A percentile compares a stretch with the other conserved stretches of the same genome.
Evolutionary conservation across 2,797 vertebrate species (phyloP).

Genomic region (Microchirus variegatus): DNA sequence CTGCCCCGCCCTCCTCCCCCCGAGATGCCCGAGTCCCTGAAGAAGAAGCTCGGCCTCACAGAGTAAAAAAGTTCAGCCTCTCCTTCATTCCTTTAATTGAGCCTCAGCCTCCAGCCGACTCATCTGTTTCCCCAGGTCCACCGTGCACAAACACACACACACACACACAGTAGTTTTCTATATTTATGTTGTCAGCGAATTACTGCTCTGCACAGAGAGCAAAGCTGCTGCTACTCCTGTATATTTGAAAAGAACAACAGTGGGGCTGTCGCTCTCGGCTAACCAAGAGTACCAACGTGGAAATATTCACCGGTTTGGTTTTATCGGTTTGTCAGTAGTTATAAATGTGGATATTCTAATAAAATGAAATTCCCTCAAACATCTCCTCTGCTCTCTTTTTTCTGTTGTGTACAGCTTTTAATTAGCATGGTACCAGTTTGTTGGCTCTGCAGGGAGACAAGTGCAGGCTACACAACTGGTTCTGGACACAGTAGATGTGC

Average conservation of each 20-base stretch:
- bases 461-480: too few relatives aligned
- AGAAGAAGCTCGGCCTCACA: slow-evolving; percentile 92
- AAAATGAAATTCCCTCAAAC: slow-evolving; percentile 56
- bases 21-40: slow-evolving; percentile 95
- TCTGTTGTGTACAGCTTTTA: too few relatives aligned
- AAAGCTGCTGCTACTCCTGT: slow-evolving; percentile 50
- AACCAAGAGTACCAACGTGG: slow-evolving; percentile 15
- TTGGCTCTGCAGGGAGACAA: too few relatives aligned
- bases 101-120: slow-evolving; percentile 3
- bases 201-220: slow-evolving; percentile 23
- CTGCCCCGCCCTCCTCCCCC: slow-evolving; percentile 94
- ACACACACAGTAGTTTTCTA: slow-evolving; percentile 60
- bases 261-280: slow-evolving; percentile 21
- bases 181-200: slow-evolving; percentile 70
- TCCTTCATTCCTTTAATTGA: slow-evolving; percentile 4
- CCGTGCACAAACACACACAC: slow-evolving; percentile 4
- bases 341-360: slow-evolving; percentile 63
- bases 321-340: slow-evolving; percentile 70
- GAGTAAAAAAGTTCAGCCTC: slow-evolving; percentile 65
- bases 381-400: too few relatives aligned
- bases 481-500: too few relatives aligned
- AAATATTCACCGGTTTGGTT: slow-evolving; percentile 60
- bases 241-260: slow-evolving; percentile 49
- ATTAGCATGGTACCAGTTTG: too few relatives aligned
- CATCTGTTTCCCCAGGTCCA: slow-evolving; percentile 16